Conservation (phyloP, 2,113 vertebrate genomes). For the Corynorhinus townsendii region DNA sequence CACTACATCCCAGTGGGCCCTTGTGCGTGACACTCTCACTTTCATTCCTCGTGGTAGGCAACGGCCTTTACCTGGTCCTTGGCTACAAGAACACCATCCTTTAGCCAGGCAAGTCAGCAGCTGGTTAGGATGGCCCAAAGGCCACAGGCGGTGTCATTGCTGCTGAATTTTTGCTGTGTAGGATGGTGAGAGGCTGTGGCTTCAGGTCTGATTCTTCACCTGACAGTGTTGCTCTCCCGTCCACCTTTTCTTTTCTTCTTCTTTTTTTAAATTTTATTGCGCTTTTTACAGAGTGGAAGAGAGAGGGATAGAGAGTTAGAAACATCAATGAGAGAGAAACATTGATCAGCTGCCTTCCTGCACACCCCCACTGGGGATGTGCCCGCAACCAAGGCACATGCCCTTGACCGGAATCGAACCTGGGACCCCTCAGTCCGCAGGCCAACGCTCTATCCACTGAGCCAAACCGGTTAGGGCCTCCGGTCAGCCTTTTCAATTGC, state of each 20-base stretch:
- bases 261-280: neutral
- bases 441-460: no score
- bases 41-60: neutral
- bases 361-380: no score
- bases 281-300: no score
- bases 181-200: neutral
- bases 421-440: no score
- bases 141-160: neutral
- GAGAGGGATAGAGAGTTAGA: no score
- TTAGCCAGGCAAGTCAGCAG: neutral
- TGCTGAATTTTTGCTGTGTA: neutral
- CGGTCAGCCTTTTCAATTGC: neutral
- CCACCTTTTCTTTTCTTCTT: neutral
- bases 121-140: neutral
- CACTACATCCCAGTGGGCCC: no score
- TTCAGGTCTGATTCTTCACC: neutral
- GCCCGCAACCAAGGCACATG: no score
- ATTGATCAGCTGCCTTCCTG: no score
- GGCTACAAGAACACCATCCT: neutral
- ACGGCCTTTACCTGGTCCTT: neutral
- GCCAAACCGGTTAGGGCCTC: neutral
- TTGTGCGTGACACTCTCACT: neutral
- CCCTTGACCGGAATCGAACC: no score
- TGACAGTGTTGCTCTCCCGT: neutral
- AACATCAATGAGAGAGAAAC: no score